Evolutionary conservation across 2,113 vertebrate genomes (phyloP).

Genomic region (Sorex fumeus): DNA sequence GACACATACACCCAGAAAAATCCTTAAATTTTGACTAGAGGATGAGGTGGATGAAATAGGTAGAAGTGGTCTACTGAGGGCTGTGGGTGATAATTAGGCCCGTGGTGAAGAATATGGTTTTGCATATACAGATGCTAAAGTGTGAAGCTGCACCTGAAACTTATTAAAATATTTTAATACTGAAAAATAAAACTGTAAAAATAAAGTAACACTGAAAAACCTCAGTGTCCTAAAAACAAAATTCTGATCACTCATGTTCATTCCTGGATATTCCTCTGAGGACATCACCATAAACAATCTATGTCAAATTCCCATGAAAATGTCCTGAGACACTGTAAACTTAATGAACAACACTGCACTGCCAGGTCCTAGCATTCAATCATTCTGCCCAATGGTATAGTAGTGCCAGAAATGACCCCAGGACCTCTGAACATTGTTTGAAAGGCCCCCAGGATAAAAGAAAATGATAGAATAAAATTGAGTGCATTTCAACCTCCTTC

Average conservation of each 20-base stretch:
- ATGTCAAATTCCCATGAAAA: neutral
- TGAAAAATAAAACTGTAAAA: neutral
- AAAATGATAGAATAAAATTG: neutral
- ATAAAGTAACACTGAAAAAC: conserved; percentile 8
- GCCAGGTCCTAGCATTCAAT: too few relatives aligned
- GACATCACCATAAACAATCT: conserved; percentile 28
- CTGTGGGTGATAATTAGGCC: neutral
- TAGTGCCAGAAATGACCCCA: too few relatives aligned
- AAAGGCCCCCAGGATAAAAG: too few relatives aligned
- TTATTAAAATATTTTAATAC: neutral
- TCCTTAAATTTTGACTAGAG: neutral
- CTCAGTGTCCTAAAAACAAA: neutral
- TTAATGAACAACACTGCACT: neutral
- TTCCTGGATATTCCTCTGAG: conserved; percentile 41
- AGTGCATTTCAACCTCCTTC: conserved; percentile 27
- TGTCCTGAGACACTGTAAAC: neutral
- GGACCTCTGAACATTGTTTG: too few relatives aligned
- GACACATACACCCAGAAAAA: neutral
- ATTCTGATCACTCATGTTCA: conserved; percentile 32
- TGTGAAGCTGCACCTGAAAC: neutral
- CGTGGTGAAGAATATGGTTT: neutral
- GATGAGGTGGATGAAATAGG: neutral
- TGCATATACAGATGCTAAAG: neutral
- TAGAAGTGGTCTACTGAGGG: neutral
- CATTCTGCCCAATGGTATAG: too few relatives aligned